Percentiles rank a stretch among this genome's conserved stretches.
Evolutionary conservation across 2,797 vertebrate species (phyloP).

Genomic region (Babyrousa celebensis): DNA sequence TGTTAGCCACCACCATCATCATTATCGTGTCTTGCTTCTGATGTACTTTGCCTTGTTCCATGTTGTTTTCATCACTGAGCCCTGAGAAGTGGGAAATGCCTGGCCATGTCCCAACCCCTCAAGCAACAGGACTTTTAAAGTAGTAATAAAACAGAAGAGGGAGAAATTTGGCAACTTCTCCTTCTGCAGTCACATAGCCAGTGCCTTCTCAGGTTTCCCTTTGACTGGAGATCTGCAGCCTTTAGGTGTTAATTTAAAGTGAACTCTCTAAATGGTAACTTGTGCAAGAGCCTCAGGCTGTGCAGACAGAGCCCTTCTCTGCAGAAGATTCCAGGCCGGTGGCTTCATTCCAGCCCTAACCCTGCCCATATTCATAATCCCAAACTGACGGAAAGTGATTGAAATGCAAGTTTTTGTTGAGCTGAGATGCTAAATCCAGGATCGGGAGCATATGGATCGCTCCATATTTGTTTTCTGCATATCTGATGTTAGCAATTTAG

Average conservation of each 20-base stretch:
- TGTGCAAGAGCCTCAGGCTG: constrained; percentile 41
- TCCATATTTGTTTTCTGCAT: constrained; percentile 87
- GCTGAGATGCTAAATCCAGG: constrained; percentile 85
- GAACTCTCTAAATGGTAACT: constrained; percentile 30
- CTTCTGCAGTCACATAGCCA: constrained; percentile 48
- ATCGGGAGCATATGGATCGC: constrained; percentile 81
- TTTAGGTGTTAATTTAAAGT: constrained; percentile 64
- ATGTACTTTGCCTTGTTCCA: background rate
- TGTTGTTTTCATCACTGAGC: constrained; percentile 77
- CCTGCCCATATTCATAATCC: constrained; percentile 67
- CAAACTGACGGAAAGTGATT: constrained; percentile 77
- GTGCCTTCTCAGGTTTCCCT: constrained; percentile 78
- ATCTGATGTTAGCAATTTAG: constrained; percentile 87
- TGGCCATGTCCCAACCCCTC: background rate
- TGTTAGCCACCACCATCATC: background rate
- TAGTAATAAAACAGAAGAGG: constrained; percentile 71
- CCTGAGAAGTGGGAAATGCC: constrained; percentile 3
- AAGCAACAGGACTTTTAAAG: background rate
- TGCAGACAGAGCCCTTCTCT: constrained; percentile 16
- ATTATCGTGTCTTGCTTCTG: background rate
- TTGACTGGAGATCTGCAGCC: constrained; percentile 63
- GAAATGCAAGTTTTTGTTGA: constrained; percentile 85
- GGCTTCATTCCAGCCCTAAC: constrained; percentile 65
- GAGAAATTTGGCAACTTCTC: constrained; percentile 80
- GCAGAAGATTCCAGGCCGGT: constrained; percentile 60